Conservation (phyloP, 2,888 invertebrate genomes). For the Noctua janthe region DNA sequence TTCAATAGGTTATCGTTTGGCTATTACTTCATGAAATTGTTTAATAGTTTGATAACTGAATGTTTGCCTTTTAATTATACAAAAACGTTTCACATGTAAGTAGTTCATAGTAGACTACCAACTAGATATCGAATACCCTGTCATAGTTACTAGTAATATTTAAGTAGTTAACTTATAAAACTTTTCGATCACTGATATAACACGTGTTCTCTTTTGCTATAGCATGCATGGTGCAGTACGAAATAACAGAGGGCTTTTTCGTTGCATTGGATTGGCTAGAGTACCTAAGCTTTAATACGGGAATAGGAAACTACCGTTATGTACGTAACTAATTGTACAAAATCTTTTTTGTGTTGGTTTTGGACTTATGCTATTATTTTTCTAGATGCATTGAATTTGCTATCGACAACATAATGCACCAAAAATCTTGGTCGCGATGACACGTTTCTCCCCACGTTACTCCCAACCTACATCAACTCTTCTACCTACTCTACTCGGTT, state of each 20-base stretch:
- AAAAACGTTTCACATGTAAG: neutral
- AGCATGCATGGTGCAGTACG: neutral
- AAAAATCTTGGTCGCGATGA: neutral
- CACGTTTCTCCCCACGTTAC: too few relatives aligned
- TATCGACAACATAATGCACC: neutral
- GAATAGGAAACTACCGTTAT: neutral
- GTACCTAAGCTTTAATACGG: neutral
- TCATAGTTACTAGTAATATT: neutral
- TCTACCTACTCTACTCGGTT: neutral
- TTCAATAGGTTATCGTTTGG: constrained; percentile 65
- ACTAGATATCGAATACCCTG: constrained; percentile 5
- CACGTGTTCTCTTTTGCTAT: constrained; percentile 7
- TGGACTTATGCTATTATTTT: neutral
- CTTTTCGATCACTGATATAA: neutral
- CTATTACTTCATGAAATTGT: constrained; percentile 63
- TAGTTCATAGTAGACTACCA: constrained; percentile 7
- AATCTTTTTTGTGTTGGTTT: neutral
- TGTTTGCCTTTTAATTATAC: constrained; percentile 31
- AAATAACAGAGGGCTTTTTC: neutral
- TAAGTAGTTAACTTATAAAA: neutral
- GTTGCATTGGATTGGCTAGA: neutral
- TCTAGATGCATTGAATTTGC: neutral
- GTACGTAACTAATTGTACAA: neutral
- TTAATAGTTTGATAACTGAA: constrained; percentile 56
- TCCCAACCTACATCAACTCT: neutral